Conservation (phyloP, 2,797 vertebrate species). For the Trachops cirrhosus region DNA sequence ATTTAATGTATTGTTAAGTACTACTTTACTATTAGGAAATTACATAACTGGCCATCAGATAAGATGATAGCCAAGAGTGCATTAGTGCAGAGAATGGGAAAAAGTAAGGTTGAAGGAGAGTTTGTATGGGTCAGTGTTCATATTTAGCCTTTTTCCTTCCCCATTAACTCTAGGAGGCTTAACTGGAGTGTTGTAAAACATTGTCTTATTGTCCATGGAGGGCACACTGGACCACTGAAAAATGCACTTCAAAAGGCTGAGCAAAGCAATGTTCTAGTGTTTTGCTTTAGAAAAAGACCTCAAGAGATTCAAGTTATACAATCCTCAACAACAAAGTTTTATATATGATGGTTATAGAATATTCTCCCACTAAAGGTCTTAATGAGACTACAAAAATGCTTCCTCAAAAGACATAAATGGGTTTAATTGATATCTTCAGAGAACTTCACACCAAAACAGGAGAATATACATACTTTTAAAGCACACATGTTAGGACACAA, state of each 20-base stretch:
- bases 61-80: neutral
- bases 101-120: neutral
- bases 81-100: neutral
- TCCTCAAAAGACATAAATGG: neutral
- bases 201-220: neutral
- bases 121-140: neutral
- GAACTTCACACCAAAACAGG: too few relatives aligned
- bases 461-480: too few relatives aligned
- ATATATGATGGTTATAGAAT: neutral
- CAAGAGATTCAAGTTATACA: neutral
- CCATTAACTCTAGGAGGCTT: neutral
- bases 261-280: neutral
- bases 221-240: neutral
- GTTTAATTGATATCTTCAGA: too few relatives aligned
- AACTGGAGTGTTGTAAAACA: neutral
- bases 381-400: neutral
- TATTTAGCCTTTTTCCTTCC: neutral
- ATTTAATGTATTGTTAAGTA: neutral
- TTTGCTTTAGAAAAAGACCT: neutral
- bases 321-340: neutral
- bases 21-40: neutral
- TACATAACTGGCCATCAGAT: neutral
- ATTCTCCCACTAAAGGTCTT: neutral
- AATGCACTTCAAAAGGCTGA: constrained; percentile 11
- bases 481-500: too few relatives aligned